A percentile compares a stretch with the other conserved stretches of the same genome.
Evolutionary conservation across 2,888 invertebrate genomes (phyloP).

Genomic region (Abrostola tripartita): DNA sequence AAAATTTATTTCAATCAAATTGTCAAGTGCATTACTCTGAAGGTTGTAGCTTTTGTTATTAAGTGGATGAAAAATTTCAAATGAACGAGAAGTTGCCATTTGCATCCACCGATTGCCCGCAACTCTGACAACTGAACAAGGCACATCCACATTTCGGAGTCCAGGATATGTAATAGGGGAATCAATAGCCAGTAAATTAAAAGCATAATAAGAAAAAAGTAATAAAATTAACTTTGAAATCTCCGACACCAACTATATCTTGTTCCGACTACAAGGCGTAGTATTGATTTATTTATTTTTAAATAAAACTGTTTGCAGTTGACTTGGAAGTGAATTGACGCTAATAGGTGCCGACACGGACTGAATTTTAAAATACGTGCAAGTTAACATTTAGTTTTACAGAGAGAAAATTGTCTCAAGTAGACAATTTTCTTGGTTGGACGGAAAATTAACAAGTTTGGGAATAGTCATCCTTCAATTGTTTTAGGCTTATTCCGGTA

Average conservation of each 20-base stretch:
- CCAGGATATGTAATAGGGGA: too few relatives aligned
- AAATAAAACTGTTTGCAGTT: not conserved
- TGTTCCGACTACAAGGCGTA: not conserved
- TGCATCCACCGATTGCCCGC: too few relatives aligned
- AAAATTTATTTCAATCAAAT: too few relatives aligned
- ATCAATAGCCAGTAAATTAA: too few relatives aligned
- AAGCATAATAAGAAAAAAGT: too few relatives aligned
- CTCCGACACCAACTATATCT: not conserved
- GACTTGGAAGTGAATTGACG: not conserved
- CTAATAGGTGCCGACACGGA: not conserved
- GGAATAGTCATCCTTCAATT: not conserved
- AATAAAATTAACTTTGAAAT: not conserved
- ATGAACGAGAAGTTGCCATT: too few relatives aligned
- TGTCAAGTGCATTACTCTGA: too few relatives aligned
- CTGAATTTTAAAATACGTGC: constrained; percentile 2
- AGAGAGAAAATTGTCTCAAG: too few relatives aligned
- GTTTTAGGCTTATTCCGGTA: not conserved
- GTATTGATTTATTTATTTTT: constrained; percentile 5
- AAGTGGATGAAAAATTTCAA: too few relatives aligned
- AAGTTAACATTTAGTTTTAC: not conserved
- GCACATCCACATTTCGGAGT: too few relatives aligned
- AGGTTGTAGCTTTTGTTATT: too few relatives aligned
- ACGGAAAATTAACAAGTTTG: not conserved
- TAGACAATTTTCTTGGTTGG: not conserved
- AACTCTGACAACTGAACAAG: too few relatives aligned